Percentiles rank a stretch among this genome's conserved stretches.
These are phyloP conservation scores for Cirrhinus molitorella DNA, from an alignment of 2,797 vertebrate species.

Conservation along the genomic window DNA sequence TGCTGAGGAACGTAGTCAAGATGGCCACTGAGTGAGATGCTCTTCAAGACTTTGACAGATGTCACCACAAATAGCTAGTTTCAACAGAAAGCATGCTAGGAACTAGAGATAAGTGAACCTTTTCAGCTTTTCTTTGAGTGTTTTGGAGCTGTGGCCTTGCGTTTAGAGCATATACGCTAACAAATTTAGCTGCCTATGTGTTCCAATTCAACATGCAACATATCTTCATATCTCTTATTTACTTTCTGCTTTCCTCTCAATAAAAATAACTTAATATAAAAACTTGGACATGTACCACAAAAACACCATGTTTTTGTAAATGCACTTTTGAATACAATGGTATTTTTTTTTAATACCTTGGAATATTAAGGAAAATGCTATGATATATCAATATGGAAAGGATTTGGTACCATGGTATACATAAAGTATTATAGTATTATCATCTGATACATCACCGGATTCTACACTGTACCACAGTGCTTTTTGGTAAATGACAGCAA, in stretches of 20 bases:
- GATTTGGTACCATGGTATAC: too few species aligned
- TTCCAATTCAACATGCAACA: neutral
- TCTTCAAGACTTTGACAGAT: neutral
- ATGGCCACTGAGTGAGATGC: neutral
- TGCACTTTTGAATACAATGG: neutral
- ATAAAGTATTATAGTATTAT: neutral
- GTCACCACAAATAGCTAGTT: conserved; percentile 9
- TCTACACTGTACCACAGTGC: neutral
- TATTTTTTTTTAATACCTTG: neutral
- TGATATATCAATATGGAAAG: too few species aligned
- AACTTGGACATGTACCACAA: neutral
- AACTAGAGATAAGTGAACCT: neutral
- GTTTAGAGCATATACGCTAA: neutral
- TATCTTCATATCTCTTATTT: neutral
- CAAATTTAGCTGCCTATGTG: neutral
- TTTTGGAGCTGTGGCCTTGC: neutral
- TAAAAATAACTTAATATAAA: neutral
- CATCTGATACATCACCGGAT: neutral
- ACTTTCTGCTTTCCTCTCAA: neutral
- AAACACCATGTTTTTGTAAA: neutral
- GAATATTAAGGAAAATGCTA: neutral
- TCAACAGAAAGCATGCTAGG: neutral
- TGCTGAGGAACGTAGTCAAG: neutral
- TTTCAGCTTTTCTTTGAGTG: neutral
- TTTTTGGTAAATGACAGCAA: neutral